Percentiles rank a stretch among this genome's conserved stretches.
phyloP scores from a whole-genome alignment of 2,113 vertebrate species.

The Indri indri region DNA sequence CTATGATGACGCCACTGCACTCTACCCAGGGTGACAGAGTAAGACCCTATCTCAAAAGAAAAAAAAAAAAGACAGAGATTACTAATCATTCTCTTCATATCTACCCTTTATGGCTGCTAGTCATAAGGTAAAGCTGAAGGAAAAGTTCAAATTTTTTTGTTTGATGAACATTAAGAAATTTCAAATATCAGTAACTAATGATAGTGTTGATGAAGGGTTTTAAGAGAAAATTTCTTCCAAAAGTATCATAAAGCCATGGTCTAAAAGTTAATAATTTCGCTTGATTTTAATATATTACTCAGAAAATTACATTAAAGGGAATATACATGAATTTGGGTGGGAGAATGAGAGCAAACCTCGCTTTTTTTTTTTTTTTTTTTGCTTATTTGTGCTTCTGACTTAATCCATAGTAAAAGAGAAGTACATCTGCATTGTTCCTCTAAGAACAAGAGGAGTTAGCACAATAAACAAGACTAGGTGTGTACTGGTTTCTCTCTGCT shows the following conservation, averaged over 20 bases:
- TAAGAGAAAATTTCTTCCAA: slow-evolving; percentile 25
- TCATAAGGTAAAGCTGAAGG: background rate
- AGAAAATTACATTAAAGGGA: slow-evolving; percentile 23
- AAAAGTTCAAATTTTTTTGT: slow-evolving; percentile 7
- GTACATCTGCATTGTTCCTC: background rate
- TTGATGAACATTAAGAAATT: background rate
- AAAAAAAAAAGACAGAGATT: background rate
- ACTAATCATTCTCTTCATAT: background rate
- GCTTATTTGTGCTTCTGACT: background rate
- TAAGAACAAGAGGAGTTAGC: slow-evolving; percentile 12
- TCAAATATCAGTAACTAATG: slow-evolving; percentile 1
- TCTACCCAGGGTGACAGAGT: too few relatives aligned
- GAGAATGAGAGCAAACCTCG: background rate
- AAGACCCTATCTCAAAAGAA: too few relatives aligned
- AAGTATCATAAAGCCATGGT: background rate
- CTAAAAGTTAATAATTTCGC: background rate
- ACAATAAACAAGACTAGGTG: slow-evolving; percentile 38
- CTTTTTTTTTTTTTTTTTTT: background rate
- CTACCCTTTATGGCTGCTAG: background rate
- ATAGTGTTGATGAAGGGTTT: background rate
- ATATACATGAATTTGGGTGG: background rate
- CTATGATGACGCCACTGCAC: too few relatives aligned
- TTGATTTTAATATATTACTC: slow-evolving; percentile 21
- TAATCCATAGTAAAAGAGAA: background rate
- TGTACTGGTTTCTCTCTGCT: slow-evolving; percentile 38